A percentile compares a stretch with the other conserved stretches of the same genome.
These are phyloP conservation scores for Meghimatium bilineatum DNA, from an alignment of 2,888 invertebrate species.

Conservation along the genomic window DNA sequence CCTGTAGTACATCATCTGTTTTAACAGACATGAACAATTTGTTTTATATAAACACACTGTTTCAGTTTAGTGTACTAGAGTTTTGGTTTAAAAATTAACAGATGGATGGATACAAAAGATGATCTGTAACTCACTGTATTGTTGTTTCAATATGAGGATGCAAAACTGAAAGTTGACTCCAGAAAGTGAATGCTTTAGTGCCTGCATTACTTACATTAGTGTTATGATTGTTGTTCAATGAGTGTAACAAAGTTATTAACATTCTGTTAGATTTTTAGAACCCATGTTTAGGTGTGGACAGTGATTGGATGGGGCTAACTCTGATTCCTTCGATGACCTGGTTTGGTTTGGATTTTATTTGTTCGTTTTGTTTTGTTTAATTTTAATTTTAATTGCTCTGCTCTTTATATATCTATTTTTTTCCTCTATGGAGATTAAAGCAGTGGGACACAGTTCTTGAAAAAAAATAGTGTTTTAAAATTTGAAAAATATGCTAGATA, in stretches of 20 bases:
- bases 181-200: background rate
- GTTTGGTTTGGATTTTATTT: conserved; percentile 14
- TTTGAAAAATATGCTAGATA: too few relatives aligned
- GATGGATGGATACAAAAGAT: background rate
- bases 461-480: too few relatives aligned
- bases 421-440: too few relatives aligned
- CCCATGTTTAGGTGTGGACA: background rate
- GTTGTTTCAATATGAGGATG: background rate
- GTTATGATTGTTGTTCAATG: background rate
- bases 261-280: background rate
- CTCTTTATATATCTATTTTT: too few relatives aligned
- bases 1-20: background rate
- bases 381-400: background rate
- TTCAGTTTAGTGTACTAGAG: background rate
- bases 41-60: background rate
- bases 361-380: background rate
- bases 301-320: conserved; percentile 5
- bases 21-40: background rate
- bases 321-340: background rate
- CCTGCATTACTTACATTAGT: background rate
- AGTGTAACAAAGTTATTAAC: background rate
- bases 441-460: too few relatives aligned
- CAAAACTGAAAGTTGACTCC: background rate
- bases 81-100: background rate
- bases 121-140: too few relatives aligned